These are phyloP conservation scores for Chaunax sp. DNA, from an alignment of 2,797 vertebrate genomes.

Conservation along the genomic window DNA sequence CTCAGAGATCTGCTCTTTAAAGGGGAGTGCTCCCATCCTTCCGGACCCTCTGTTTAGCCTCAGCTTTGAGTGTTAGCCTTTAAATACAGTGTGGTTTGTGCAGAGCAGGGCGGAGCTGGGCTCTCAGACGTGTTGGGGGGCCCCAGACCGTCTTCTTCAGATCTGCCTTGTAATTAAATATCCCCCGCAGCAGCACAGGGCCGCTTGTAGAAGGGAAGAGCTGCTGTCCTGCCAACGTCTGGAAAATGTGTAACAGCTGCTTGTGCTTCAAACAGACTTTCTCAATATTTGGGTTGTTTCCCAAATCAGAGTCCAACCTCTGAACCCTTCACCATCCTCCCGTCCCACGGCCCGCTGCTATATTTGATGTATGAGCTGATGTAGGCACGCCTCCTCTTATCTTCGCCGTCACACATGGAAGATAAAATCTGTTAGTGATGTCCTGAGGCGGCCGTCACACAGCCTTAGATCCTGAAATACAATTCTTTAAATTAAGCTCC, in stretches of 20 bases:
- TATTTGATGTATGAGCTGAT: conserved; percentile 43
- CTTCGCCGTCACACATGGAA: conserved; percentile 28
- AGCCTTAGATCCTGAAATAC: background rate
- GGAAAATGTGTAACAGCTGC: conserved; percentile 79
- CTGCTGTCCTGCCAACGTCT: conserved; percentile 42
- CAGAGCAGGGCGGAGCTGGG: conserved; percentile 41
- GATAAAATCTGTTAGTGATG: conserved; percentile 16
- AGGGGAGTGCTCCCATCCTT: conserved; percentile 68
- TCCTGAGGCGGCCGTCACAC: background rate
- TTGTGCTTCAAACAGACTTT: conserved; percentile 62
- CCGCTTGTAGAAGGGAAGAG: conserved; percentile 43
- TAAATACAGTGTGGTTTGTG: conserved; percentile 57
- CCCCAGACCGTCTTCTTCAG: conserved; percentile 44
- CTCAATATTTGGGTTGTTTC: conserved; percentile 72
- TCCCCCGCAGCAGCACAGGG: conserved; percentile 33
- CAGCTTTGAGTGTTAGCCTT: conserved; percentile 58
- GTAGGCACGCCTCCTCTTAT: conserved; percentile 22
- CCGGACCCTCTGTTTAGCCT: conserved; percentile 60
- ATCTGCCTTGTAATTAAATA: conserved; percentile 77
- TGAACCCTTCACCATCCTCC: conserved; percentile 51
- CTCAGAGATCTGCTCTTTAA: conserved; percentile 70
- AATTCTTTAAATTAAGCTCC: too few species aligned
- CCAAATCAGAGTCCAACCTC: conserved; percentile 56
- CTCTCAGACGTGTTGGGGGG: conserved; percentile 44
- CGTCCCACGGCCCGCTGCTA: background rate